Evolutionary conservation across 2,113 vertebrate species (phyloP), one percentile per base, ranked within the genome.

Genomic region (Thymallus thymallus): DNA sequence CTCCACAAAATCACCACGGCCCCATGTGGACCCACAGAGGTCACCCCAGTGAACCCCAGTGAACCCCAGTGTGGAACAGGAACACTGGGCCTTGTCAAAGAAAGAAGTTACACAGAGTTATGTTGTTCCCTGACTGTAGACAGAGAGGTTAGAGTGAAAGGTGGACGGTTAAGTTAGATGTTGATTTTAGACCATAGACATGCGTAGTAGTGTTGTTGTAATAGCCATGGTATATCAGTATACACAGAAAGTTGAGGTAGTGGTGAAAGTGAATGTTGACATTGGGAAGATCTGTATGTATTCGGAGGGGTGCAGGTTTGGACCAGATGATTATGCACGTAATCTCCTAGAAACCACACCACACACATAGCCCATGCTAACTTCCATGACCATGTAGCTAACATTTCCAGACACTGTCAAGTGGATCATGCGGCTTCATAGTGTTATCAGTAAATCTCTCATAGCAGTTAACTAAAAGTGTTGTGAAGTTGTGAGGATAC

Each of bases 1-100:
- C 71, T 81, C 76, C 77, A 76, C 79, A 78, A 83, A 88, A 84
- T 89, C 87, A 85, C 61, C 83, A 45, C 75, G 78, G 75, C 82
- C 86, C 81, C 77, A 82, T 58, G 78, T 76, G 75, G 56, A 72
- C 77, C 69, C 65, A 72, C 73, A 51, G 72, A 74, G 78, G 81
- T 78, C 80, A 77, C 74, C 60, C 68, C 71, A 82, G 78, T 75
- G 69, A 84, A 79, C 76, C 78, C 35, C 7, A 35, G 35, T 55
- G 51, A 64, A 30, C 23, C 24, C 65, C 74, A 77, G 71, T 77
- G 68, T 81, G 74, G 75, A 12, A 32, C 69, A 12, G 18, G 58
- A 78, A 68, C 14, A 5, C 66, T 20, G 48, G 4, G 20, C 30
- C 24, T 60, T 71, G 60, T 71, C 51, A 58, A 12, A 60, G 51